Evolutionary conservation across 1,140 invertebrate species (phyloP), one percentile per base, ranked within the genome.

Genomic region (Saccostrea cuccullata): DNA sequence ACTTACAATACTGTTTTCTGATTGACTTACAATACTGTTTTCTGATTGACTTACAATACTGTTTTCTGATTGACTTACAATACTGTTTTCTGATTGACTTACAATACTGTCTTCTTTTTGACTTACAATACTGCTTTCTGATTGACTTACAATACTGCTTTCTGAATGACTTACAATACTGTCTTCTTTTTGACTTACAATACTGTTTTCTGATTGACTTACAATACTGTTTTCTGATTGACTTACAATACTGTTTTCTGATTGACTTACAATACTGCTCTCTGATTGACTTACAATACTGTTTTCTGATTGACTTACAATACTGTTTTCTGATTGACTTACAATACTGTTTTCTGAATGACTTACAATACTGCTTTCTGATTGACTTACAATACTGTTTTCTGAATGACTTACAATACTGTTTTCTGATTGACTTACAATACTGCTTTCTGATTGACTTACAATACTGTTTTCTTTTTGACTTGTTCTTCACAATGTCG

Each of bases 401-500:
- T 2, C 2, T 47, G 2, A 47, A 47, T 47, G 40, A 47, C 40
- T 47, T 47, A 47, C 47, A 47, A 9, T 47, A 47, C 47, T 47
- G 47, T 47, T 47, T 47, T 9, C 47, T 47, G 5, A 8, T 47
- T 6, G 5, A 3, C 47, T 47, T 47, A 47, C 47, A 47, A 47
- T 47, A 9, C 47, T 8, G 47, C 0, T 47, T 47, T 47, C 5
- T 47, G 5, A 47, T 23, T 30, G 73, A 94, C 94, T 94, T 91
- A 95, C 94, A 95, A 93, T 23, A 92, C 88, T 17, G 93, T 91
- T 84, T 94, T 95, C 89, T 94, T 93, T 84, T 92, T 92, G 30
- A 93, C 91, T 86, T 95, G 94, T 86, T 94, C 92, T 86, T 95
- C 92, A 92, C 94, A 94, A 83, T 93, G 92, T 40, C 85, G 86